Percentiles rank a stretch among this genome's conserved stretches.
phyloP scores from a whole-genome alignment of 2,888 invertebrate species.

The Erebia palarica region DNA sequence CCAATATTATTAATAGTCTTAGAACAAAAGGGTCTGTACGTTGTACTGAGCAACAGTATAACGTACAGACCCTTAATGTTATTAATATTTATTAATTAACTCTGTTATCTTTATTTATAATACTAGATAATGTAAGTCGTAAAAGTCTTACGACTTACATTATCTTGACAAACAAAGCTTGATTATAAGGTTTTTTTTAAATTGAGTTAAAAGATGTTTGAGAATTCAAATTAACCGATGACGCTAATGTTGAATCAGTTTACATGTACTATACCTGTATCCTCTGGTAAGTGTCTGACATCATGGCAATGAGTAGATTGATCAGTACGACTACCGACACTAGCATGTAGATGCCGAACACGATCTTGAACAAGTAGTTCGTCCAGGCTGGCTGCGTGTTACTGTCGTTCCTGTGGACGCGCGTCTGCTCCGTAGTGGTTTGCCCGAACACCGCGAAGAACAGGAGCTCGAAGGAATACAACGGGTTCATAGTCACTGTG shows the following conservation, averaged over 20 bases:
- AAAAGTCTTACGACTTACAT: too few species aligned
- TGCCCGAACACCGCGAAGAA: constrained; percentile 99
- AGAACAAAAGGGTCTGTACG: too few species aligned
- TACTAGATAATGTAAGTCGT: too few species aligned
- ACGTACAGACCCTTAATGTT: too few species aligned
- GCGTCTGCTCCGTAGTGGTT: constrained; percentile 90
- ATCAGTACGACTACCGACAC: constrained; percentile 99
- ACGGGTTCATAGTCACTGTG: constrained; percentile 95
- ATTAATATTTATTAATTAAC: too few species aligned
- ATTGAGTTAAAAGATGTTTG: neutral
- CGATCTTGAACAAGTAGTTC: constrained; percentile 92
- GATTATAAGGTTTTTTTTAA: too few species aligned
- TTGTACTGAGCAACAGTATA: too few species aligned
- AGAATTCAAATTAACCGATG: constrained; percentile 18
- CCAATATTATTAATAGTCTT: too few species aligned
- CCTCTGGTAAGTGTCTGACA: constrained; percentile 99
- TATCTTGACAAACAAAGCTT: too few species aligned
- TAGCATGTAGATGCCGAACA: constrained; percentile 98
- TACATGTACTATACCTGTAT: constrained; percentile 90
- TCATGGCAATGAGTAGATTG: constrained; percentile 99
- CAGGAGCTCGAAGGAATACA: constrained; percentile 97
- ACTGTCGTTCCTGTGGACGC: constrained; percentile 84
- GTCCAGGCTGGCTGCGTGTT: constrained; percentile 91
- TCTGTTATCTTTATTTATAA: too few species aligned
- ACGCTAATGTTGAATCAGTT: constrained; percentile 37